Conservation (phyloP, 1,140 invertebrate genomes). For the Amyelois transitella region DNA sequence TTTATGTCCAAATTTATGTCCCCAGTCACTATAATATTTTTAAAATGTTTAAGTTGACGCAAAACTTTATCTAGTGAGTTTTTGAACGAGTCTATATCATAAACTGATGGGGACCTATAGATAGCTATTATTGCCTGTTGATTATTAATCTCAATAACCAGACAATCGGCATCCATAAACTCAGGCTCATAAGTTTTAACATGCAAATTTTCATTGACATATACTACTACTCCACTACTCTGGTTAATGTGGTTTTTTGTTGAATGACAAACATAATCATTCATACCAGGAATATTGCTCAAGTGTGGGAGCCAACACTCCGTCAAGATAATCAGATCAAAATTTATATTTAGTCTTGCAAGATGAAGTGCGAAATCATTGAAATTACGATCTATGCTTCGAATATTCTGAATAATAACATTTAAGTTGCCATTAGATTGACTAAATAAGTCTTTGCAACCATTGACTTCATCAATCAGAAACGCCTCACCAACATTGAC, state of each 20-base stretch:
- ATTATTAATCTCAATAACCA: conserved; percentile 1
- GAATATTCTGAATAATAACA: conserved; percentile 9
- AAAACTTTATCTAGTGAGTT: not conserved
- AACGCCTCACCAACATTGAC: conserved; percentile 4
- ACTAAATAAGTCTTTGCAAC: not conserved
- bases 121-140: conserved; percentile 1
- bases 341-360: not conserved
- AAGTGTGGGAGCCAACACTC: conserved; percentile 2
- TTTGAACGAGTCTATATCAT: not conserved
- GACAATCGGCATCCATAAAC: conserved; percentile 1
- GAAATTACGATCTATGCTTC: conserved; percentile 6
- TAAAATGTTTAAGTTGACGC: not conserved
- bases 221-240: conserved; percentile 8
- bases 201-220: not conserved
- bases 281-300: not conserved
- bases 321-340: conserved; percentile 2
- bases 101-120: not conserved
- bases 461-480: not conserved
- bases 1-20: conserved; percentile 11
- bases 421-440: not conserved
- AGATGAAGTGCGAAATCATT: not conserved
- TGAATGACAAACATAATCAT: not conserved
- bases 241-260: conserved; percentile 2
- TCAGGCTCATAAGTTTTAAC: not conserved
- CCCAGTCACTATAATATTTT: conserved; percentile 2